Evolutionary conservation across 2,888 invertebrate genomes (phyloP).

Genomic region (Graphium colonna): DNA sequence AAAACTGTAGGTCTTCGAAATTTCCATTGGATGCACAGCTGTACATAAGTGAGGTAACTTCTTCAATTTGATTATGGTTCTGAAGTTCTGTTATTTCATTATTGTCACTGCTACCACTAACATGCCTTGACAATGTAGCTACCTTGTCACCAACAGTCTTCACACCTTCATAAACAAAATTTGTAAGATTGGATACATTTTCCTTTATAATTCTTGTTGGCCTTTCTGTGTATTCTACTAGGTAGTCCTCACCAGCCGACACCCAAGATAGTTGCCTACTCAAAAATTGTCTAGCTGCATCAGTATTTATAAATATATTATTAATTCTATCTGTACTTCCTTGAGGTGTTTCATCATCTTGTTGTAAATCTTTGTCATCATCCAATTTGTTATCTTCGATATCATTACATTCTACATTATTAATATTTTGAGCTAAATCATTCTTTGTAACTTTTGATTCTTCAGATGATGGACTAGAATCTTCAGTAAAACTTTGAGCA

Average conservation of each 20-base stretch:
- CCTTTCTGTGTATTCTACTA: constrained; percentile 83
- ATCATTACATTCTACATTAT: constrained; percentile 42
- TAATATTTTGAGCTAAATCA: constrained; percentile 51
- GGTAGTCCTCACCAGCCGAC: constrained; percentile 83
- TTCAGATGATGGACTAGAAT: constrained; percentile 79
- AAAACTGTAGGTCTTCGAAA: constrained; percentile 82
- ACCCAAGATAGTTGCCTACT: constrained; percentile 88
- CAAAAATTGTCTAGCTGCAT: constrained; percentile 87
- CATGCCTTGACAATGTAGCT: constrained; percentile 85
- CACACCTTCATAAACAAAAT: constrained; percentile 86
- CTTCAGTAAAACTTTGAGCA: constrained; percentile 77
- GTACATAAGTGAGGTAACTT: constrained; percentile 68
- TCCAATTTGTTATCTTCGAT: constrained; percentile 40
- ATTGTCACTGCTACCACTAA: constrained; percentile 86
- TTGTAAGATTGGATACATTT: constrained; percentile 86
- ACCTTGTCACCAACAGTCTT: constrained; percentile 88
- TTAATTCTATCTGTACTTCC: constrained; percentile 73
- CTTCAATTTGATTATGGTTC: constrained; percentile 67
- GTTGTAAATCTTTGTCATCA: constrained; percentile 44
- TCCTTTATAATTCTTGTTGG: constrained; percentile 85
- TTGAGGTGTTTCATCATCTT: constrained; percentile 47
- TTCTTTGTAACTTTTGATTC: constrained; percentile 73
- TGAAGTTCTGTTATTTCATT: constrained; percentile 78
- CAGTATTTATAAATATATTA: constrained; percentile 88
- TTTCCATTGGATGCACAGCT: constrained; percentile 71